Conservation (phyloP, 2,113 vertebrate species). For the Eidolon helvum region DNA sequence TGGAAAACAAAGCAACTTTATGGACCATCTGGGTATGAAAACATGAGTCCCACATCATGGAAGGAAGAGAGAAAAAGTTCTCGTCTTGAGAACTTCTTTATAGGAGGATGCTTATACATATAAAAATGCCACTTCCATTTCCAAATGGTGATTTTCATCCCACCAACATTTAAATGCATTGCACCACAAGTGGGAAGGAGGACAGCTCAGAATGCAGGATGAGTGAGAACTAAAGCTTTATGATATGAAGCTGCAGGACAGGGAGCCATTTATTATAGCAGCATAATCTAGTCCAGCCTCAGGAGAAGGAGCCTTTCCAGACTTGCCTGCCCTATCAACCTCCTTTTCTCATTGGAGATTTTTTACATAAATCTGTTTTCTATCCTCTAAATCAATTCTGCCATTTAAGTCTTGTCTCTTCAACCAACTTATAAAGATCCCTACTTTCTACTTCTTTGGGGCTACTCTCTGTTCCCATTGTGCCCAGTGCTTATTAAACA, state of each 20-base stretch:
- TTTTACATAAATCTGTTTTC: background rate
- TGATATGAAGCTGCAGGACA: background rate
- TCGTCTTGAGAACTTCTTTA: background rate
- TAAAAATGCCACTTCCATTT: background rate
- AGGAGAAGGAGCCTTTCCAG: background rate
- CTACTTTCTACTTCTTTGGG: background rate
- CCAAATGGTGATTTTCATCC: background rate
- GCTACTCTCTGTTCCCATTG: background rate
- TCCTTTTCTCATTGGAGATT: background rate
- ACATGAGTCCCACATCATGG: background rate
- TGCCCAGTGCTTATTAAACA: background rate
- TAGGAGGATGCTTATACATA: background rate
- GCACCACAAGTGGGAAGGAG: too few relatives aligned
- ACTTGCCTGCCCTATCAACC: background rate
- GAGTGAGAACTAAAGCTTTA: background rate
- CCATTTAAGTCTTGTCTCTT: background rate
- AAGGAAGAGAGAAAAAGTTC: background rate
- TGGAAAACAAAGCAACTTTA: background rate
- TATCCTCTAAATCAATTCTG: background rate
- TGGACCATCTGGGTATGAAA: background rate
- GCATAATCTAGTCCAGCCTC: background rate
- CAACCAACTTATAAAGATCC: background rate
- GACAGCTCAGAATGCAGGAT: too few relatives aligned
- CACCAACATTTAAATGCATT: background rate
- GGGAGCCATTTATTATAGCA: background rate